A percentile compares a stretch with the other conserved stretches of the same genome.
These are phyloP conservation scores for Zygothrica quintamaculata DNA, from an alignment of 2,888 invertebrate genomes.

Conservation along the genomic window DNA sequence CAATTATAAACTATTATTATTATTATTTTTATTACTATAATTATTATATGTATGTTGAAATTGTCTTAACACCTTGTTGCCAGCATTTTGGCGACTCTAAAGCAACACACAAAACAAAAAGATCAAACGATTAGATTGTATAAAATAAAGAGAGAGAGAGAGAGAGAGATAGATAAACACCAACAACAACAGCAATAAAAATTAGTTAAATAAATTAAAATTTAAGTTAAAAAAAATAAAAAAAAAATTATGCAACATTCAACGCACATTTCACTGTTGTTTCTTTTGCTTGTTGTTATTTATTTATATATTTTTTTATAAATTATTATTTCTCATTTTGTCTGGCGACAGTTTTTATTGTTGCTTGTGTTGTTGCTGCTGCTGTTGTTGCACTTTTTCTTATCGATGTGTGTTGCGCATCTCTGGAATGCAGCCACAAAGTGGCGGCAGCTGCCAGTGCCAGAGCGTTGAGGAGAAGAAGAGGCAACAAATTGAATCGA, in stretches of 20 bases:
- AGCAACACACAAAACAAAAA: conserved; percentile 10
- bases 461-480: conserved; percentile 15
- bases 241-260: conserved; percentile 40
- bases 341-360: conserved; percentile 34
- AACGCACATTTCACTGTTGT: conserved; percentile 47
- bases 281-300: conserved; percentile 4
- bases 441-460: conserved; percentile 31
- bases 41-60: conserved; percentile 54
- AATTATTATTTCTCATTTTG: conserved; percentile 38
- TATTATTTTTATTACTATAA: conserved; percentile 49
- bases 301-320: conserved; percentile 26
- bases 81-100: conserved; percentile 59
- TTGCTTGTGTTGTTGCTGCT: conserved; percentile 12
- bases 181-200: conserved; percentile 1
- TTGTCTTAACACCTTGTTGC: conserved; percentile 63
- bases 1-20: conserved; percentile 30
- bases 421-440: conserved; percentile 68
- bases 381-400: conserved; percentile 55
- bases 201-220: conserved; percentile 20
- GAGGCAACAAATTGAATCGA: conserved; percentile 69
- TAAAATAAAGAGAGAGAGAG: conserved; percentile 7
- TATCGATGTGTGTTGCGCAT: conserved; percentile 70
- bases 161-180: conserved; percentile 13
- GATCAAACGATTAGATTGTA: conserved; percentile 32
- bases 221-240: conserved; percentile 18